These are phyloP conservation scores for Eurytoma californica DNA, from an alignment of 2,888 invertebrate genomes.

Conservation along the genomic window DNA sequence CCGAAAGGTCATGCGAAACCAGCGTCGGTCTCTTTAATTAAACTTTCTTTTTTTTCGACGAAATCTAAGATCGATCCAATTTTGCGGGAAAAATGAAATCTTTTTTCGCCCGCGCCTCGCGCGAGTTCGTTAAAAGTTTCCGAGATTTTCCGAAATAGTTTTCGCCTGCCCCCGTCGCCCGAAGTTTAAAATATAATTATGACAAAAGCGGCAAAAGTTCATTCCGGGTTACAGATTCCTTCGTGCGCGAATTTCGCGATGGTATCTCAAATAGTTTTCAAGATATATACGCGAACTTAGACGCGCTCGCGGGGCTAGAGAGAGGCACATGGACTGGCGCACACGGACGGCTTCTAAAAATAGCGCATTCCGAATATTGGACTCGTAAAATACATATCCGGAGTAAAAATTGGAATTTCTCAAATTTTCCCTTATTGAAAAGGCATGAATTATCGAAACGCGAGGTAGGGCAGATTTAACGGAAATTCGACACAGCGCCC, in stretches of 20 bases:
- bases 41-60: too few species aligned
- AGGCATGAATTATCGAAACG: too few species aligned
- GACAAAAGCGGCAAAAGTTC: constrained; percentile 4
- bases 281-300: constrained; percentile 6
- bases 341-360: not conserved
- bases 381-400: constrained; percentile 23
- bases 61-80: too few species aligned
- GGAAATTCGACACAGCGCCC: too few species aligned
- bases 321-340: not conserved
- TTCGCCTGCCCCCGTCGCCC: too few species aligned
- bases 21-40: too few species aligned
- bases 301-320: not conserved
- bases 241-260: constrained; percentile 17
- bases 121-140: too few species aligned
- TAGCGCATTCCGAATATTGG: constrained; percentile 24
- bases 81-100: too few species aligned
- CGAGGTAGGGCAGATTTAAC: too few species aligned
- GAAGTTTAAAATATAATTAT: constrained; percentile 11
- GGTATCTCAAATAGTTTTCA: constrained; percentile 19
- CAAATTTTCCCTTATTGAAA: not conserved
- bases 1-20: too few species aligned
- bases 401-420: constrained; percentile 11
- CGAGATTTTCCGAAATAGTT: too few species aligned
- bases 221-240: constrained; percentile 10
- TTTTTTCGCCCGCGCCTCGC: too few species aligned